Percentiles rank a stretch among this genome's conserved stretches.
These are phyloP conservation scores for Leptura quadrifasciata DNA, from an alignment of 2,888 invertebrate species.

Conservation along the genomic window DNA sequence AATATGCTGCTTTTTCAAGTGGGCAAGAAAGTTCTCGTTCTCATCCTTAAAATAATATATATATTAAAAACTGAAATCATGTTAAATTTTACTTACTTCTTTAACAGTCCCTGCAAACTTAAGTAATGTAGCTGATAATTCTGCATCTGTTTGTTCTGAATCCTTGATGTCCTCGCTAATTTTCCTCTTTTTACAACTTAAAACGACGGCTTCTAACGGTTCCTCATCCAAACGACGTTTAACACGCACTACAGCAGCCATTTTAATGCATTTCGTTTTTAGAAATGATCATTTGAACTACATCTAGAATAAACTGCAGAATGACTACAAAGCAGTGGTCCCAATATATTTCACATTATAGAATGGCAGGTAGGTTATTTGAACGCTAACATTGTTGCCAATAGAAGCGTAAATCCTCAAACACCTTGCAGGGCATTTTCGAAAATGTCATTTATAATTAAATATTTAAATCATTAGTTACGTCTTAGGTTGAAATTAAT, in stretches of 20 bases:
- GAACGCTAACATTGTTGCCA: not conserved
- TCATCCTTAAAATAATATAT: conserved; percentile 71
- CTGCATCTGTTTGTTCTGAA: conserved; percentile 64
- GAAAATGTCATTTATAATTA: no score
- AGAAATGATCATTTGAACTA: conserved; percentile 3
- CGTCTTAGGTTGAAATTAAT: no score
- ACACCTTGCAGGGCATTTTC: no score
- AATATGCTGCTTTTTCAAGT: conserved; percentile 74
- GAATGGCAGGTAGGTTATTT: not conserved
- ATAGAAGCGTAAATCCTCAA: not conserved
- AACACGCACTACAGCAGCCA: conserved; percentile 82
- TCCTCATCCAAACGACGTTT: conserved; percentile 84
- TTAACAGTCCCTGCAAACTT: conserved; percentile 85
- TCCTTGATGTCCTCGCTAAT: conserved; percentile 71
- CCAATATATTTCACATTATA: not conserved
- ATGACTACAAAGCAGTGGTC: not conserved
- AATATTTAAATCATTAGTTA: no score
- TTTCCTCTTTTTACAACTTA: conserved; percentile 83
- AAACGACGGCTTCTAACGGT: conserved; percentile 82
- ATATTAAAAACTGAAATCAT: conserved; percentile 8
- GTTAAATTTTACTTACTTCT: conserved; percentile 61
- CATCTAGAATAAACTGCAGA: no score
- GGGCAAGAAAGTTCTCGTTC: conserved; percentile 72
- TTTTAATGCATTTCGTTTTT: conserved; percentile 58
- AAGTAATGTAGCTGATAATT: conserved; percentile 78